These are phyloP conservation scores for Megalops cyprinoides DNA, from an alignment of 2,797 vertebrate genomes.

Conservation along the genomic window DNA sequence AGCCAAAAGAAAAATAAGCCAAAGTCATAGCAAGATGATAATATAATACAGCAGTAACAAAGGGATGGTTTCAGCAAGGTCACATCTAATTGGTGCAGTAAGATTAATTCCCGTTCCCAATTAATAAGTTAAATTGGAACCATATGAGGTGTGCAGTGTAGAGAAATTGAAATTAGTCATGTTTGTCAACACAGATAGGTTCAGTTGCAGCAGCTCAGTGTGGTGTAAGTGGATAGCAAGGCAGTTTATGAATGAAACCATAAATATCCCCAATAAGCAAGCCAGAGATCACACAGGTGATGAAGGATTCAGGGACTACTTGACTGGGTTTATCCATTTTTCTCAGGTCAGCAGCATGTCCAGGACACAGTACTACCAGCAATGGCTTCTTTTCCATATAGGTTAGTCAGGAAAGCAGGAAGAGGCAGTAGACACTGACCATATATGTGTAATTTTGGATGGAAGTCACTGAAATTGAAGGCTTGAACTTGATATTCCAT, in stretches of 20 bases:
- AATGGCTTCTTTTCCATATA: no score
- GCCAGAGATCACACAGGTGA: no score
- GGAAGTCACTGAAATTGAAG: constrained; percentile 2
- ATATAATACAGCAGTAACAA: neutral
- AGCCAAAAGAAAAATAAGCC: neutral
- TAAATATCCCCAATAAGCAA: no score
- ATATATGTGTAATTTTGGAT: neutral
- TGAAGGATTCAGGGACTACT: no score
- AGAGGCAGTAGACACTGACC: neutral
- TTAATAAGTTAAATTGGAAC: neutral
- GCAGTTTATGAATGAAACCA: no score
- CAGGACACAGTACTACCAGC: no score
- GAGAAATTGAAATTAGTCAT: neutral
- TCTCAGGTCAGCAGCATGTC: no score
- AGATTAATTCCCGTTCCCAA: neutral
- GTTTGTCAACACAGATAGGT: neutral
- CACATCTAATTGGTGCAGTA: neutral
- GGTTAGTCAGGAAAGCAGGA: no score
- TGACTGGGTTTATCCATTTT: no score
- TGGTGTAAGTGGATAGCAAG: no score
- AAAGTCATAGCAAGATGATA: neutral
- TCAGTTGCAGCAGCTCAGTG: neutral
- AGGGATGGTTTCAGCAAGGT: neutral
- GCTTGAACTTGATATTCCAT: neutral
- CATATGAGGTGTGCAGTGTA: neutral